Evolutionary conservation across 2,113 vertebrate species (phyloP).

Genomic region (Verasper variegatus): DNA sequence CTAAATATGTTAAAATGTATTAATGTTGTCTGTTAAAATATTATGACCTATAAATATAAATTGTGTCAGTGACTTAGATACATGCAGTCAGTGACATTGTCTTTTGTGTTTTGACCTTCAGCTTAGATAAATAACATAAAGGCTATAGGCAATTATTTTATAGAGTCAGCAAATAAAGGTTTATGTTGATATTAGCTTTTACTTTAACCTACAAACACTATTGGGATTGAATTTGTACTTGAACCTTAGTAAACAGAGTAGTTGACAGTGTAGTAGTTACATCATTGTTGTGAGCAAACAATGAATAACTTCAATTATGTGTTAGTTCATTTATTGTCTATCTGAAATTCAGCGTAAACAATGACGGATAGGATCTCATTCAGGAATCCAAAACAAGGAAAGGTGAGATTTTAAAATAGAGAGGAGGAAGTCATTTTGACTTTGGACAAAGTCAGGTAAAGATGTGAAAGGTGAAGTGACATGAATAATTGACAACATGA

Average conservation of each 20-base stretch:
- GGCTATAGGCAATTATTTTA: background rate
- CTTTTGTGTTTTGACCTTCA: background rate
- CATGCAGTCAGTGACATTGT: background rate
- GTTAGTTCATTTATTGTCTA: background rate
- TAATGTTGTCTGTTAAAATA: background rate
- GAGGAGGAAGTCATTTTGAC: background rate
- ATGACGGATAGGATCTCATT: background rate
- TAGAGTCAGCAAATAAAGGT: background rate
- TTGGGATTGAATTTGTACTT: background rate
- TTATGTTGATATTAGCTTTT: background rate
- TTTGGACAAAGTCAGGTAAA: background rate
- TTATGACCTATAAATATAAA: background rate
- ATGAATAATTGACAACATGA: conserved; percentile 40
- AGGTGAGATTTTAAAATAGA: background rate
- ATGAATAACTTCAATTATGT: background rate
- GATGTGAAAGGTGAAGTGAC: conserved; percentile 11
- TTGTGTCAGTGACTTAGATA: background rate
- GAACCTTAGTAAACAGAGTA: background rate
- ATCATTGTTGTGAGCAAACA: background rate
- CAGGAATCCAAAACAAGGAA: background rate
- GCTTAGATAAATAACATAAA: background rate
- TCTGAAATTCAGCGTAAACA: background rate
- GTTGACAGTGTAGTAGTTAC: background rate
- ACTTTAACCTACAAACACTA: background rate
- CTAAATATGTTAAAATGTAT: background rate